These are phyloP conservation scores for Drosophila formosana DNA, from an alignment of 2,888 invertebrate species.

Conservation along the genomic window DNA sequence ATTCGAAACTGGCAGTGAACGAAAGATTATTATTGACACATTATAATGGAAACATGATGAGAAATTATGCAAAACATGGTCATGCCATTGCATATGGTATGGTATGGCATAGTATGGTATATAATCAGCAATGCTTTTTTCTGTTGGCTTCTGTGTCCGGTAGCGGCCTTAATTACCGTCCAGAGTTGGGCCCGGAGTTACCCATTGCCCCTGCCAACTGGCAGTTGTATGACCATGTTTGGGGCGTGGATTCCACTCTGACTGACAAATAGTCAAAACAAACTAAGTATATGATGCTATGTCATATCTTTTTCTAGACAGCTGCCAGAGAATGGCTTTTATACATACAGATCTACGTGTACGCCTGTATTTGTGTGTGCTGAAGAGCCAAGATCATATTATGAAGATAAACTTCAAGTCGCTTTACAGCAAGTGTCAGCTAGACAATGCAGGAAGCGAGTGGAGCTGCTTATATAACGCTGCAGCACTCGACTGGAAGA, in stretches of 20 bases:
- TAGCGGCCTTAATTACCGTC: slow-evolving; percentile 76
- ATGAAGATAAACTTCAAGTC: slow-evolving; percentile 45
- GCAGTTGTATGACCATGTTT: slow-evolving; percentile 42
- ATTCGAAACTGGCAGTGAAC: slow-evolving; percentile 54
- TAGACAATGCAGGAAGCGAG: slow-evolving; percentile 51
- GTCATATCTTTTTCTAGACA: slow-evolving; percentile 66
- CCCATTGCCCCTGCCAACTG: slow-evolving; percentile 12
- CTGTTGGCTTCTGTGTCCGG: slow-evolving; percentile 59
- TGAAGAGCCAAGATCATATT: slow-evolving; percentile 50
- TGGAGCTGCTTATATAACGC: slow-evolving; percentile 14
- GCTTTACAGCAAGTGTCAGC: slow-evolving; percentile 40
- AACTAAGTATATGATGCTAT: slow-evolving; percentile 67
- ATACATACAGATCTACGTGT: slow-evolving; percentile 7
- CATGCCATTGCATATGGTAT: background rate
- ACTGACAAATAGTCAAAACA: slow-evolving; percentile 77
- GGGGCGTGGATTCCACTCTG: slow-evolving; percentile 62
- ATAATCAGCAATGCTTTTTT: slow-evolving; percentile 36
- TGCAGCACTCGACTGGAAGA: slow-evolving; percentile 1
- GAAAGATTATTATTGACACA: slow-evolving; percentile 72
- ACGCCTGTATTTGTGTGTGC: slow-evolving; percentile 19
- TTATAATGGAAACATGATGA: slow-evolving; percentile 78
- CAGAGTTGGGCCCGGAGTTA: slow-evolving; percentile 42
- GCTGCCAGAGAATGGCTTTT: slow-evolving; percentile 55
- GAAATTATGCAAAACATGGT: slow-evolving; percentile 74
- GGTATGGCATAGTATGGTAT: too few relatives aligned